Evolutionary conservation across 2,888 invertebrate genomes (phyloP), one percentile per base, ranked within the genome.

Genomic region (Tipula lateralis): DNA sequence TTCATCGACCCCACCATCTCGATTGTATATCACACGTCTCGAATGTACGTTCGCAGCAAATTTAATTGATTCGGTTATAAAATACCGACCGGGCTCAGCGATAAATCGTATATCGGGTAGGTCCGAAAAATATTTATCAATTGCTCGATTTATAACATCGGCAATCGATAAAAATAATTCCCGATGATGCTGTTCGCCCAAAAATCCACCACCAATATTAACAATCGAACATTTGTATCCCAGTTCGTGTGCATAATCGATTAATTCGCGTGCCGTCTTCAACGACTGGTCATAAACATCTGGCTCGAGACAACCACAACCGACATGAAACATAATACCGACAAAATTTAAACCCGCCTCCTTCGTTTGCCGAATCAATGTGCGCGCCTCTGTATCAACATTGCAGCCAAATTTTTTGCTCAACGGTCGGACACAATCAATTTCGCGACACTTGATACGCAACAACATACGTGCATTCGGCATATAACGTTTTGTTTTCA

Each of bases 201-300:
- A 32, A 82, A 82, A 82, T 30, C 82, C 82, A n/a, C 82, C 82
- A 16, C 82, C 82, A 2, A 82, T 82, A 82, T 82, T 82, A n/a
- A 82, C 82, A 13, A 82, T 32, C 16, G 29, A 16, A n/a, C 82
- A 82, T 16, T 82, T 82, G 19, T n/a, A 82, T 29, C 82, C 82
- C 5, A 82, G n/a, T 30, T n/a, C 16, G 0, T 32, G 4, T 7
- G 82, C 82, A 30, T 30, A 82, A 4, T 82, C 82, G n/a, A 82
- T 82, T 12, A 82, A 30, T 30, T 82, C 82, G 0, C 32, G 29
- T 29, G 30, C 0, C 2, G 9, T 30, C 16, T 82, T 82, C 1
- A 82, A 16, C 2, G 82, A n/a, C 4, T 32, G 82, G 16, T 30
- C 82, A n/a, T 30, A 82, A 9, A 82, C n/a, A 1, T 82, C n/a